phyloP scores from a whole-genome alignment of 2,797 vertebrate genomes.

The Rhinophrynus dorsalis region DNA sequence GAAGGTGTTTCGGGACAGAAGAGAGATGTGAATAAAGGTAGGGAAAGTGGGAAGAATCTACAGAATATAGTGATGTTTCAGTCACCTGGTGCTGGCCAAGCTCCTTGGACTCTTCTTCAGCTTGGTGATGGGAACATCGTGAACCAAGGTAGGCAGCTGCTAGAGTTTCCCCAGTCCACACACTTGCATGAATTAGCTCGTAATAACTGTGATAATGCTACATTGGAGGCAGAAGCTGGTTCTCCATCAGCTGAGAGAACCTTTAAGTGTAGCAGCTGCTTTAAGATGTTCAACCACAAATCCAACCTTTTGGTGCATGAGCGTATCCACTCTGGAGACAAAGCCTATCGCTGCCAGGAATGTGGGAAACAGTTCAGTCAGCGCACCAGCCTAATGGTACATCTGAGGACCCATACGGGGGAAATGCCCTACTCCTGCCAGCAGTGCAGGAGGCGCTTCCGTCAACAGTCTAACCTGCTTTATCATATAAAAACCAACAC shows the following conservation, averaged over 20 bases:
- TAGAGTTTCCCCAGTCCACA: constrained; percentile 23
- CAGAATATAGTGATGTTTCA: constrained; percentile 12
- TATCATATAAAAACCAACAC: constrained; percentile 63
- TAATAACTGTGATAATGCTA: constrained; percentile 62
- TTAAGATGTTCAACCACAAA: constrained; percentile 44
- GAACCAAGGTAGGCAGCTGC: constrained; percentile 30
- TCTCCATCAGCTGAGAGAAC: constrained; percentile 4
- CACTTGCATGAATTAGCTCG: constrained; percentile 37
- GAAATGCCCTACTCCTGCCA: constrained; percentile 61
- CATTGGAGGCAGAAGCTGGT: constrained; percentile 57
- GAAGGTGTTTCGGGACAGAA: constrained; percentile 1
- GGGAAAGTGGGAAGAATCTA: constrained; percentile 9
- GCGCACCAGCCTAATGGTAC: constrained; percentile 66
- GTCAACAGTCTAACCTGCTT: constrained; percentile 58
- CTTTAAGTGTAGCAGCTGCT: constrained; percentile 41
- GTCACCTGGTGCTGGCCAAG: background rate
- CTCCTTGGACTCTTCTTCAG: constrained; percentile 18
- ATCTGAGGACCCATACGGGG: constrained; percentile 63
- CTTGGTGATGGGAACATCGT: constrained; percentile 20
- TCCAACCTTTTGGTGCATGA: constrained; percentile 46
- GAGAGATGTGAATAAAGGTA: constrained; percentile 6
- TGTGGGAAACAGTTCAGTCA: constrained; percentile 73
- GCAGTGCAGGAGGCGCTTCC: constrained; percentile 60
- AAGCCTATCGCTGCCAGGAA: constrained; percentile 57
- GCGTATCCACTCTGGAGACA: constrained; percentile 46